Evolutionary conservation across 2,113 vertebrate genomes (phyloP).

Genomic region (Ginglymostoma cirratum): DNA sequence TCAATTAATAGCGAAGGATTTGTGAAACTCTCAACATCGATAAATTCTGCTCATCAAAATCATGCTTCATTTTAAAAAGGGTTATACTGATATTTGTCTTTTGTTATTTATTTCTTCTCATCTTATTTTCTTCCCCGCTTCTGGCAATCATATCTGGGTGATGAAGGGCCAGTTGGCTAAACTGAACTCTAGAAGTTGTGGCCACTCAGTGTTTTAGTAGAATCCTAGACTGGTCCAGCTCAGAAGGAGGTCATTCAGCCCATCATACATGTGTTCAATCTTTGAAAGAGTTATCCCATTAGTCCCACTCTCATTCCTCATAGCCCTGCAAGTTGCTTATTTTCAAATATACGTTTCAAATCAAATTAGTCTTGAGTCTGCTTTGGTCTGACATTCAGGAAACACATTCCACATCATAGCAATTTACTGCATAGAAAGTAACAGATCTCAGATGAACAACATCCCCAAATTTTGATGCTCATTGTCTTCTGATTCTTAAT

Average conservation of each 20-base stretch:
- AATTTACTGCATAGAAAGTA: neutral
- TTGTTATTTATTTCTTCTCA: neutral
- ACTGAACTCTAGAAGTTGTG: neutral
- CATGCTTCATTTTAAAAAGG: too few species aligned
- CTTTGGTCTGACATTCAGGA: neutral
- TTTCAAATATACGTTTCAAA: neutral
- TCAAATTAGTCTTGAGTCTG: neutral
- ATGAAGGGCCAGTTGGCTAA: neutral
- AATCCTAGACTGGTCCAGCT: neutral
- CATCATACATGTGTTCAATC: neutral
- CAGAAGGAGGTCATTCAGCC: neutral
- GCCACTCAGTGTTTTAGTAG: neutral
- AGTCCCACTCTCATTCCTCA: neutral
- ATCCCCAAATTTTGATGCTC: neutral
- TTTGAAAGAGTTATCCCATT: neutral
- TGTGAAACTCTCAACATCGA: neutral
- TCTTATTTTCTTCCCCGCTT: neutral
- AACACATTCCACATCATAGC: neutral
- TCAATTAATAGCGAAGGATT: neutral
- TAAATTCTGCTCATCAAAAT: neutral
- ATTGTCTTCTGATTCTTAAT: neutral
- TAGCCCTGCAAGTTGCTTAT: neutral
- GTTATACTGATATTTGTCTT: neutral
- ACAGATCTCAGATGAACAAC: neutral
- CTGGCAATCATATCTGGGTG: neutral